Conservation (phyloP, 2,113 vertebrate genomes). For the Acrocephalus kingi region DNA sequence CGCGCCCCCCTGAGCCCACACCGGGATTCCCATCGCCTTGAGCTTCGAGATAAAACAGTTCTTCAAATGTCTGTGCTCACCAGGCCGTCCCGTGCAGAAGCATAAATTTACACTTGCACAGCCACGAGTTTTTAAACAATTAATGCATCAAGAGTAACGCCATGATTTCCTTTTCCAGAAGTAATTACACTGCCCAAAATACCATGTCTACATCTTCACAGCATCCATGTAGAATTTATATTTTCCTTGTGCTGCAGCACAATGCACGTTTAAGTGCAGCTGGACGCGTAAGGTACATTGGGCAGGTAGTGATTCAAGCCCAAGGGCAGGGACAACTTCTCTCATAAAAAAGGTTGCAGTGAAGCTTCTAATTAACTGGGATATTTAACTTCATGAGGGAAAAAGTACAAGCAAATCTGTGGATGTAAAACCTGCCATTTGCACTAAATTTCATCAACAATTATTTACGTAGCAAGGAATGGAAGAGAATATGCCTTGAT, state of each 20-base stretch:
- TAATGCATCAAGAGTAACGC: too few species aligned
- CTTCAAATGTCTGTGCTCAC: background rate
- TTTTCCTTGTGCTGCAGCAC: background rate
- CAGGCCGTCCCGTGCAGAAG: background rate
- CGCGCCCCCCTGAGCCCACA: too few species aligned
- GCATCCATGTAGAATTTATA: accelerated
- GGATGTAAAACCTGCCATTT: background rate
- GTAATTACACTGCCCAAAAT: background rate
- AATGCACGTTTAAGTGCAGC: accelerated
- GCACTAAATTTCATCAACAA: background rate
- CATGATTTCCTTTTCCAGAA: background rate
- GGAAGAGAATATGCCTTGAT: background rate
- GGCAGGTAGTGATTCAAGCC: background rate
- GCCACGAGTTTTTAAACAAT: background rate
- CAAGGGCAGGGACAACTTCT: background rate
- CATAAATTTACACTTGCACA: background rate
- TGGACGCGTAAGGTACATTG: too few species aligned
- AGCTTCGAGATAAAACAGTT: background rate
- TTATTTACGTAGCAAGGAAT: background rate
- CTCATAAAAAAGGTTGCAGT: background rate
- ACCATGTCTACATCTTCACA: background rate
- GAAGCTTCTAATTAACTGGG: background rate
- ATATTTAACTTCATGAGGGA: background rate
- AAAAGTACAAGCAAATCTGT: background rate
- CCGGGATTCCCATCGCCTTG: accelerated